Percentiles rank a stretch among this genome's conserved stretches.
phyloP scores from a whole-genome alignment of 2,797 vertebrate species.

The Mus caroli region DNA sequence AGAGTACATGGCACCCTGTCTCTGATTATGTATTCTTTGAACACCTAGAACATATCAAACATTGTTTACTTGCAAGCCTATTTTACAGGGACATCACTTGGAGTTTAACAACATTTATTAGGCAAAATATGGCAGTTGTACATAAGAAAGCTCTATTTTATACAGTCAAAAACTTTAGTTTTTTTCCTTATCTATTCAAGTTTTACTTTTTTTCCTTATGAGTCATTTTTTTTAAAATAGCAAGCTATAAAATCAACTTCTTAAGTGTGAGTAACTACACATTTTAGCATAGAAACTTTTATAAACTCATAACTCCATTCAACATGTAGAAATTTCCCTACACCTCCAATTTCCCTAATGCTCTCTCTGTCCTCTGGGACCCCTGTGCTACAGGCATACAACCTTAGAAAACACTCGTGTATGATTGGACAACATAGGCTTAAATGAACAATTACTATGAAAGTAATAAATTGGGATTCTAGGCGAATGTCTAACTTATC shows the following conservation, averaged over 20 bases:
- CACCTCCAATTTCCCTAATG: background rate
- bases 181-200: background rate
- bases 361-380: no score
- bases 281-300: conserved; percentile 33
- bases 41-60: background rate
- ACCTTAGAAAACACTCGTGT: background rate
- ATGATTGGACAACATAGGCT: background rate
- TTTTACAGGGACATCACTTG: background rate
- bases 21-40: background rate
- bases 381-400: background rate
- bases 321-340: background rate
- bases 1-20: background rate
- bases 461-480: conserved; percentile 38
- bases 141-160: background rate
- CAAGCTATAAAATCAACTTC: background rate
- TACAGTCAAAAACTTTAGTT: background rate
- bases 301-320: background rate
- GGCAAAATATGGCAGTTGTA: background rate
- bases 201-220: background rate
- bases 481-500: background rate
- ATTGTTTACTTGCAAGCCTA: background rate
- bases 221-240: background rate
- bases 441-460: background rate
- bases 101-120: background rate
- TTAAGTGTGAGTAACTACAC: background rate